Percentiles rank a stretch among this genome's conserved stretches.
These are phyloP conservation scores for Ectemnius lituratus DNA, from an alignment of 2,888 invertebrate species.

Conservation along the genomic window DNA sequence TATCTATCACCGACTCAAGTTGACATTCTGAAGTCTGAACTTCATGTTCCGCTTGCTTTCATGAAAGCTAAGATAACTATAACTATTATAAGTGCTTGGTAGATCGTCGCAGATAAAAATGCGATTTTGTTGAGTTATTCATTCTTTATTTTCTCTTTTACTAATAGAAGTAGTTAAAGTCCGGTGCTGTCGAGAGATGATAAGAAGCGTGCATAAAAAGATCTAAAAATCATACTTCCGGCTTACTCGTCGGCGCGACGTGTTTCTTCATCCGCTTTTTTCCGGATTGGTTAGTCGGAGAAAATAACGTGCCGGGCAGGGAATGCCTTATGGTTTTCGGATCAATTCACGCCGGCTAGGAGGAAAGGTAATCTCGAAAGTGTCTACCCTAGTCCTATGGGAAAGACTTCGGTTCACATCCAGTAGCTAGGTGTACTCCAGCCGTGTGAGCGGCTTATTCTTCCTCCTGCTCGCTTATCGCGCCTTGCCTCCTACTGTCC, in stretches of 20 bases:
- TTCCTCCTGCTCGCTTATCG: constrained; percentile 11
- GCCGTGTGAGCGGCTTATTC: constrained; percentile 37
- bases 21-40: constrained; percentile 50
- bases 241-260: constrained; percentile 44
- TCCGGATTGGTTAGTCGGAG: constrained; percentile 60
- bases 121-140: no score
- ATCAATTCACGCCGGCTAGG: constrained; percentile 61
- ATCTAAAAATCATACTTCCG: constrained; percentile 47
- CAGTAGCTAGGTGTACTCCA: constrained; percentile 45
- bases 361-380: constrained; percentile 73
- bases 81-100: no score
- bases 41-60: constrained; percentile 50
- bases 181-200: no score
- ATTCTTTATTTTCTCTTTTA: no score
- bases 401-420: constrained; percentile 60
- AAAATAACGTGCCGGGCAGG: constrained; percentile 64
- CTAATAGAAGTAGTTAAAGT: no score
- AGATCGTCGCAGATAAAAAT: no score
- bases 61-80: constrained; percentile 33
- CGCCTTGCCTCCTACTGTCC: constrained; percentile 2
- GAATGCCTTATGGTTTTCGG: constrained; percentile 65
- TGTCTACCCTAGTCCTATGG: constrained; percentile 67
- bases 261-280: constrained; percentile 47
- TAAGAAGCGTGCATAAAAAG: neutral
- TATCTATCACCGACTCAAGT: constrained; percentile 48